Evolutionary conservation across 2,113 vertebrate species (phyloP).

Genomic region (Labeo rohita): DNA sequence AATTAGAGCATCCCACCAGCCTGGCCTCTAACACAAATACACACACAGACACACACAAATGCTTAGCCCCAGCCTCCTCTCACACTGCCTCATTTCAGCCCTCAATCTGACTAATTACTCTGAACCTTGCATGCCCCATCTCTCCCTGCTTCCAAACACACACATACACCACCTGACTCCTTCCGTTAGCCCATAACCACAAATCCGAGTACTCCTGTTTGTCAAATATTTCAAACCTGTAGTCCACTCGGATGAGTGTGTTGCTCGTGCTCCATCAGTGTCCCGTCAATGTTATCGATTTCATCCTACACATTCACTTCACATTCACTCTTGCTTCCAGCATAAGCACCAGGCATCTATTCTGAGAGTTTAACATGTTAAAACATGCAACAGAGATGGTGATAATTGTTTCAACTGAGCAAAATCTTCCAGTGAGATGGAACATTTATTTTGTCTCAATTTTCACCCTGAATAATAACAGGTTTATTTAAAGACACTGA

Average conservation of each 20-base stretch:
- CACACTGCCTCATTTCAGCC: slow-evolving; percentile 50
- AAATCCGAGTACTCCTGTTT: slow-evolving; percentile 10
- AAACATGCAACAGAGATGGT: slow-evolving; percentile 68
- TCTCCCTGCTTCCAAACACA: slow-evolving; percentile 38
- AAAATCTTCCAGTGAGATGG: slow-evolving; percentile 63
- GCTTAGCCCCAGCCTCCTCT: slow-evolving; percentile 46
- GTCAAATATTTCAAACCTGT: slow-evolving; percentile 34
- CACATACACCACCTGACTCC: slow-evolving; percentile 33
- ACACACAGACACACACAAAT: slow-evolving; percentile 36
- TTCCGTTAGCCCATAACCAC: slow-evolving; percentile 6
- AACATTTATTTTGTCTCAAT: slow-evolving; percentile 69
- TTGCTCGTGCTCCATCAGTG: background rate
- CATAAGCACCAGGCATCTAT: slow-evolving; percentile 21
- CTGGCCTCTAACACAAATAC: slow-evolving; percentile 46
- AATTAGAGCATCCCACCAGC: slow-evolving; percentile 53
- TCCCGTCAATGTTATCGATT: slow-evolving; percentile 17
- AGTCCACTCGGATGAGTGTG: slow-evolving; percentile 17
- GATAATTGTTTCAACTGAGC: slow-evolving; percentile 72
- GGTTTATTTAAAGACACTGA: slow-evolving; percentile 73
- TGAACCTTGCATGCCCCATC: slow-evolving; percentile 51
- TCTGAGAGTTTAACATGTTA: slow-evolving; percentile 59
- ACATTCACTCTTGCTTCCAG: background rate
- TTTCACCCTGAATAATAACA: slow-evolving; percentile 74
- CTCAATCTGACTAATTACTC: slow-evolving; percentile 58
- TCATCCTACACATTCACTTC: slow-evolving; percentile 13